These are phyloP conservation scores for Apodemus agrarius DNA, from an alignment of 2,797 vertebrate genomes.

Conservation along the genomic window DNA sequence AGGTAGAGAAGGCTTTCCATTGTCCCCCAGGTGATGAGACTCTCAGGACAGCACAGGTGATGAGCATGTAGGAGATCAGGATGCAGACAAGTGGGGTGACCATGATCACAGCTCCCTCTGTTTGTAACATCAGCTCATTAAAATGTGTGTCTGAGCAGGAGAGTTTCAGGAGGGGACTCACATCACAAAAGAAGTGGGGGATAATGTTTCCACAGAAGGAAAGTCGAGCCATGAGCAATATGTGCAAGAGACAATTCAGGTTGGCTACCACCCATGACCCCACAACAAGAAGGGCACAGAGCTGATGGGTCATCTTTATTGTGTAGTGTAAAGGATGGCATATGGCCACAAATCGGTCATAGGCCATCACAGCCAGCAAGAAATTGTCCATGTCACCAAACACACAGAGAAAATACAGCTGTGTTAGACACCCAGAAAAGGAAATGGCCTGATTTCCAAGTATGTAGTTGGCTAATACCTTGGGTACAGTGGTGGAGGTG, in stretches of 20 bases:
- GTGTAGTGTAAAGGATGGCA: constrained; percentile 59
- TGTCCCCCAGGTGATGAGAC: constrained; percentile 17
- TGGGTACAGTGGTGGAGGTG: too few species aligned
- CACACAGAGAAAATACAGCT: neutral
- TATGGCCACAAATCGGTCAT: constrained; percentile 15
- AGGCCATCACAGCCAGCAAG: neutral
- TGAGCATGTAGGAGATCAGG: constrained; percentile 38
- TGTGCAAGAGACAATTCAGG: neutral
- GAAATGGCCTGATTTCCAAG: neutral
- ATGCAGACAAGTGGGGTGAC: constrained; percentile 64
- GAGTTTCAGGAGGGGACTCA: neutral
- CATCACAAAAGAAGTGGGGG: constrained; percentile 67
- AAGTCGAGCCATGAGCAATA: constrained; percentile 46
- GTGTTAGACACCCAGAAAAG: too few species aligned
- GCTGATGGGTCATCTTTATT: constrained; percentile 3
- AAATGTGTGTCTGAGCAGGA: constrained; percentile 32
- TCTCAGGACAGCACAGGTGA: neutral
- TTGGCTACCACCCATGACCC: neutral
- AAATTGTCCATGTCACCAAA: neutral
- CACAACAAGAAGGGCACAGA: constrained; percentile 26
- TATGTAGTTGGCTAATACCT: neutral
- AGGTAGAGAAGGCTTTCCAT: constrained; percentile 62
- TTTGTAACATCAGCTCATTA: neutral
- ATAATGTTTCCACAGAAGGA: constrained; percentile 42
- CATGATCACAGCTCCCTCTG: neutral